Percentiles rank a stretch among this genome's conserved stretches.
Evolutionary conservation across 2,113 vertebrate genomes (phyloP).

Genomic region (Brachypteracias leptosomus): DNA sequence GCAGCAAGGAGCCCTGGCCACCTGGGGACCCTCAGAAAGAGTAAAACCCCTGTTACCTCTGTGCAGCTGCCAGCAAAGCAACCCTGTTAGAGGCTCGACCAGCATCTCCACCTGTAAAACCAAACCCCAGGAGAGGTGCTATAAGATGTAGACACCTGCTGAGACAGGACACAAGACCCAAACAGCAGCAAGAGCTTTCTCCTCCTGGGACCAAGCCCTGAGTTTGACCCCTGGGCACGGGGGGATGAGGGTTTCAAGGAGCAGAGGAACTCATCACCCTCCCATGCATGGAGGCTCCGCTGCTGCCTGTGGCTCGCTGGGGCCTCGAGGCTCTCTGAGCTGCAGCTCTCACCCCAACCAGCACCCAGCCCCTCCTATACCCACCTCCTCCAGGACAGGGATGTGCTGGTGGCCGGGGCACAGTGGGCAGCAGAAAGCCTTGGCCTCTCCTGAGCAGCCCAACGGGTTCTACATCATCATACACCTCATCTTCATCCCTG

Average conservation of each 20-base stretch:
- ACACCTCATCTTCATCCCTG: conserved; percentile 32
- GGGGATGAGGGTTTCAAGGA: too few relatives aligned
- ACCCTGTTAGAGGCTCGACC: background rate
- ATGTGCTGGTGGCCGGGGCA: background rate
- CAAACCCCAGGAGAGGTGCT: background rate
- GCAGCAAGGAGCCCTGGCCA: background rate
- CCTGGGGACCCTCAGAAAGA: background rate
- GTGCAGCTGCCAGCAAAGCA: background rate
- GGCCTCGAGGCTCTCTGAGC: background rate
- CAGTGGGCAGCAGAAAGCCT: background rate
- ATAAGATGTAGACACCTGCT: background rate
- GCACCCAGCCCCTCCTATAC: background rate
- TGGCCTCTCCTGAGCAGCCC: background rate
- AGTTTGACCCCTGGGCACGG: accelerated
- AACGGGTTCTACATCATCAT: background rate
- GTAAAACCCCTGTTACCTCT: background rate
- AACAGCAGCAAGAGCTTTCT: background rate
- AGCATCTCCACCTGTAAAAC: conserved; percentile 26
- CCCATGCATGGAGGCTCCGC: accelerated
- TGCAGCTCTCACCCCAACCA: background rate
- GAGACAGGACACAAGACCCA: background rate
- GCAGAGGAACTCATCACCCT: background rate
- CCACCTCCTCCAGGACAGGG: background rate
- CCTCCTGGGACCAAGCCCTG: background rate
- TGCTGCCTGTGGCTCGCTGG: accelerated